phyloP scores from a whole-genome alignment of 2,888 invertebrate genomes.

The Gisinianus flammeolus region DNA sequence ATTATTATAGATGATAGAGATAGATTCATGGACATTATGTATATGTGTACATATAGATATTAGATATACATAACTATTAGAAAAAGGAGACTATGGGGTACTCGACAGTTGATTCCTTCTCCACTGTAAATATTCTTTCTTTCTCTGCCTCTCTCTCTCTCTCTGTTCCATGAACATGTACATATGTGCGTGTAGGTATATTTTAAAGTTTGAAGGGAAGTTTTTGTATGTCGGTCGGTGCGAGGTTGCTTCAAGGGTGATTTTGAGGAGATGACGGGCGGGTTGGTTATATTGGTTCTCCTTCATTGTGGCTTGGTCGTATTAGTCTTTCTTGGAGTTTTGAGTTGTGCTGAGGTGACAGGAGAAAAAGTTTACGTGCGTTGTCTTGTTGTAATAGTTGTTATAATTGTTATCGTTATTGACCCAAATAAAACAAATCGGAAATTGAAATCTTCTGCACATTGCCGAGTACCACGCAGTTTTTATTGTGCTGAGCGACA shows the following conservation, averaged over 20 bases:
- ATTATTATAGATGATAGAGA: background rate
- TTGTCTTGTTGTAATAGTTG: background rate
- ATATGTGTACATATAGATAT: background rate
- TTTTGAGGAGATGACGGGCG: conserved; percentile 23
- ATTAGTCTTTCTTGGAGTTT: conserved; percentile 9
- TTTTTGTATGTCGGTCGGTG: conserved; percentile 10
- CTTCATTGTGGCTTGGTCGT: background rate
- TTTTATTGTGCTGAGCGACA: background rate
- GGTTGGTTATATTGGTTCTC: conserved; percentile 11
- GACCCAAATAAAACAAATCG: background rate
- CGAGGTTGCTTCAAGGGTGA: conserved; percentile 25
- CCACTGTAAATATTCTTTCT: background rate
- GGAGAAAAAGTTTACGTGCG: conserved; percentile 3
- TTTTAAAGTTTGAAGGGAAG: conserved; percentile 12
- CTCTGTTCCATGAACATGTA: background rate
- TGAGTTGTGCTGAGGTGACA: conserved; percentile 14
- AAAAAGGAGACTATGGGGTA: background rate
- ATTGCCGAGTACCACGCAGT: no score
- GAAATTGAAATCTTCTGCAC: background rate
- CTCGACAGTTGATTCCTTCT: conserved; percentile 14
- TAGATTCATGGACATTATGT: background rate
- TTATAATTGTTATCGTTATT: background rate
- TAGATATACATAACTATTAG: background rate
- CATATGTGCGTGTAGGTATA: background rate
- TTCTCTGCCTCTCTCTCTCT: background rate